Percentiles rank a stretch among this genome's conserved stretches.
phyloP scores from a whole-genome alignment of 1,140 invertebrate species.

The Drosophila simulans region DNA sequence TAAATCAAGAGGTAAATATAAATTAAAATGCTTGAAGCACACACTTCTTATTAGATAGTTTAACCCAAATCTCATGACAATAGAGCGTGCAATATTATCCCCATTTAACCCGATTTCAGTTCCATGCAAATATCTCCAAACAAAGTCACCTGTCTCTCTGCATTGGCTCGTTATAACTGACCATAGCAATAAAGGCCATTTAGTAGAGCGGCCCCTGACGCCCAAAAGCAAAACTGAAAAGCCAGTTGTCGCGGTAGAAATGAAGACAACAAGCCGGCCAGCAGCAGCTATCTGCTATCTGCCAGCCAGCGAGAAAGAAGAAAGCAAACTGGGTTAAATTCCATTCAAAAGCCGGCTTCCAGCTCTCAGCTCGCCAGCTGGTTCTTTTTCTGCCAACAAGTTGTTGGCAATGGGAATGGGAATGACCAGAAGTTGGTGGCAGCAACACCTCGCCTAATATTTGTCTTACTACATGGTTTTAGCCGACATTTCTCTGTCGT shows the following conservation, averaged over 20 bases:
- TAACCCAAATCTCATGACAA: background rate
- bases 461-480: constrained; percentile 61
- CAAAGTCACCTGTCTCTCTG: constrained; percentile 55
- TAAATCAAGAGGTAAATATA: no score
- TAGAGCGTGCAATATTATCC: constrained; percentile 15
- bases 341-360: constrained; percentile 69
- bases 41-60: no score
- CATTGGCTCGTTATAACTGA: constrained; percentile 64
- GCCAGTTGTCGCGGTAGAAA: constrained; percentile 43
- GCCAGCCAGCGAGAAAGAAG: constrained; percentile 43
- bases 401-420: constrained; percentile 16
- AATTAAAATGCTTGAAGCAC: no score
- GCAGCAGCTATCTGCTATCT: no score
- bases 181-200: constrained; percentile 66
- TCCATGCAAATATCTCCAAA: constrained; percentile 42
- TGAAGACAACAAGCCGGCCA: constrained; percentile 31
- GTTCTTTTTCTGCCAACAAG: constrained; percentile 33
- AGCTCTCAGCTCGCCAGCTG: constrained; percentile 24
- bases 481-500: constrained; percentile 48
- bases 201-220: constrained; percentile 35
- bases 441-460: constrained; percentile 57
- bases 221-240: constrained; percentile 45
- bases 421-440: constrained; percentile 38
- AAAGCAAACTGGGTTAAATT: constrained; percentile 81
- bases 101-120: constrained; percentile 35